Evolutionary conservation across 1,140 invertebrate species (phyloP), one percentile per base, ranked within the genome.

Genomic region (Drosophila sucinea): DNA sequence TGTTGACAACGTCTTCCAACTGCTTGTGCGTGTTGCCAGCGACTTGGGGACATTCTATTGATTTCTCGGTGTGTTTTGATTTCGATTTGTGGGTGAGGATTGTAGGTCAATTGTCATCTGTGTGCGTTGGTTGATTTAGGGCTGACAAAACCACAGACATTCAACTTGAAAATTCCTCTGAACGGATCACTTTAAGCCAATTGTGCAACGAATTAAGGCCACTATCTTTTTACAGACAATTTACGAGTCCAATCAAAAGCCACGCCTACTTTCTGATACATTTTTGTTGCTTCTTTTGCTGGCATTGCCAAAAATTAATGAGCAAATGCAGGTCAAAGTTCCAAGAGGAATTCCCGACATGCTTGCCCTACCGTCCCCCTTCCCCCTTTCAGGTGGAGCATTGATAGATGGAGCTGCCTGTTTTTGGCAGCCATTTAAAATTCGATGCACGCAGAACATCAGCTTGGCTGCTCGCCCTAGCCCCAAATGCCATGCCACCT

Each of bases 351-450:
- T 51, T 4, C 44, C 44, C 25, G 44, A 27, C 25, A 23, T 47
- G 7, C 44, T 23, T 2, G 5, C 44, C n/a, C n/a, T 35, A 8
- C 11, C 27, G 2, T 33, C n/a, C 17, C 29, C 30, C 3, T 8
- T 10, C 11, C n/a, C 10, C 2, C 32, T 33, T 17, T 57, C 17
- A 10, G 55, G 55, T 35, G 55, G 17, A 35, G 27, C 17, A 27
- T 51, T 82, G 72, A 82, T 79, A 55, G 75, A 83, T 83, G 80
- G 54, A 47, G 60, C 68, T 62, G 75, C 61, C 80, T 75, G 80
- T 41, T 65, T 55, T 74, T 79, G 80, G 81, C 80, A 83, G 66
- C 51, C 72, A 74, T 76, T 79, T 83, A 56, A 83, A 83, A 83
- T 83, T 83, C 81, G 63, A 73, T 66, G 69, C 79, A 82, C 79